Conservation (phyloP, 2,888 invertebrate species). For the Hyalella azteca region DNA sequence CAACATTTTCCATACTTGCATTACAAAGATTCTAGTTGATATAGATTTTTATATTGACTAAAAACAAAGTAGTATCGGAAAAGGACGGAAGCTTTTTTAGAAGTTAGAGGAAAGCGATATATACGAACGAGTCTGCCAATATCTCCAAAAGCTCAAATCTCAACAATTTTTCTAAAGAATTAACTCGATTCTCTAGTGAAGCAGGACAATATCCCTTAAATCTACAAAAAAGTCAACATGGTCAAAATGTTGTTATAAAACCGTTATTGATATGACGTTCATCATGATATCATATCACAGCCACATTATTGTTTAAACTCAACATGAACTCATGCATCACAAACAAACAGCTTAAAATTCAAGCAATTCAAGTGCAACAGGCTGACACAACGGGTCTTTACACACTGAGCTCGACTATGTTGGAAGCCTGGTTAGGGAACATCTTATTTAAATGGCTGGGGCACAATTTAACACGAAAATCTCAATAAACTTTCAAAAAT, state of each 20-base stretch:
- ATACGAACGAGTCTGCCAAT: background rate
- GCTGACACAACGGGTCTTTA: background rate
- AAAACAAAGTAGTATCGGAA: background rate
- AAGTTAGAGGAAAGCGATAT: background rate
- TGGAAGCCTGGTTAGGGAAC: too few species aligned
- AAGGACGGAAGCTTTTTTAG: background rate
- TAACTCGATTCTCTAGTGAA: background rate
- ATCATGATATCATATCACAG: conserved; percentile 13
- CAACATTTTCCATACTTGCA: too few species aligned
- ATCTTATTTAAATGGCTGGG: background rate
- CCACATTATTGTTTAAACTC: conserved; percentile 7
- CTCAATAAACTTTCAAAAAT: background rate
- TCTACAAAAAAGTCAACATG: background rate
- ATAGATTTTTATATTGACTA: background rate
- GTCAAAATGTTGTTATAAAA: background rate
- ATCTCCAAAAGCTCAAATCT: background rate
- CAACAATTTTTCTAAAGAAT: background rate
- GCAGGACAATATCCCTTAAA: background rate
- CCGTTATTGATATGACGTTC: conserved; percentile 22
- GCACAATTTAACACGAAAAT: background rate
- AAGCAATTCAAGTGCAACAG: background rate
- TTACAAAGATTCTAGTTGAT: too few species aligned
- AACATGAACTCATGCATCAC: background rate
- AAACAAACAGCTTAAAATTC: background rate
- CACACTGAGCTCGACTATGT: background rate